Base-by-base conservation (phyloP, 2,888 invertebrate genomes). In the Anodontia alba region DNA sequence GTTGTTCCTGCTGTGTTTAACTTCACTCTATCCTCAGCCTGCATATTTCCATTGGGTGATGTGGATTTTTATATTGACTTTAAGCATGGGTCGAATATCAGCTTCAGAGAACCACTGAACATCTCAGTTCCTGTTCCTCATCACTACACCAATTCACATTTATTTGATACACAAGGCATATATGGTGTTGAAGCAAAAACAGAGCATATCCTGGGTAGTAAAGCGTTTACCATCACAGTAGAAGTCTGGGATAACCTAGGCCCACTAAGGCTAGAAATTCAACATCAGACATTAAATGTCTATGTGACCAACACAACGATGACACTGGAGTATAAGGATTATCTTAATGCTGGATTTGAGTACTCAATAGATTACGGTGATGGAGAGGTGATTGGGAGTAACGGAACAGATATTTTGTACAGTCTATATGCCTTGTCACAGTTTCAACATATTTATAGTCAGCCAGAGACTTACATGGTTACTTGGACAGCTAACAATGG, bases 241-340 rank as follows among this genome's bases (percentile, higher is more conserved):
- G 5, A 67, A 38, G 62, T 85, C 5, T 85, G 85, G 85, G 82
- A 83, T 33, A 54, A 71, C 0, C 71, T 85, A 33, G 33, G 49
- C 29, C 42, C 68, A 10, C 49, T 85, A 17, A 42, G 74, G 1
- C 46, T 83, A n/a, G 67, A 20, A 23, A 74, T 80, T 29, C 57
- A 76, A 2, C 69, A 76, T 62, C 78, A 73, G 12, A 67, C 46
- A 15, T 70, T 49, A 23, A 83, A 83, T n/a, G 15, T 43, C 8
- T 85, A 81, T 73, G 76, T 79, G 17, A 80, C 83, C n/a, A 83
- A 85, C 26, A 78, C 82, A 62, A 74, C 68, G 3, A 75, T 80
- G 1, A 26, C 43, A 29, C 83, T 88, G n/a, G 68, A 78, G 31
- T 85, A 81, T 66, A 54, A 54, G 12, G 71, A 76, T 36, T 70